Conservation (phyloP, 2,888 invertebrate genomes). For the Aleiodes testaceus region DNA sequence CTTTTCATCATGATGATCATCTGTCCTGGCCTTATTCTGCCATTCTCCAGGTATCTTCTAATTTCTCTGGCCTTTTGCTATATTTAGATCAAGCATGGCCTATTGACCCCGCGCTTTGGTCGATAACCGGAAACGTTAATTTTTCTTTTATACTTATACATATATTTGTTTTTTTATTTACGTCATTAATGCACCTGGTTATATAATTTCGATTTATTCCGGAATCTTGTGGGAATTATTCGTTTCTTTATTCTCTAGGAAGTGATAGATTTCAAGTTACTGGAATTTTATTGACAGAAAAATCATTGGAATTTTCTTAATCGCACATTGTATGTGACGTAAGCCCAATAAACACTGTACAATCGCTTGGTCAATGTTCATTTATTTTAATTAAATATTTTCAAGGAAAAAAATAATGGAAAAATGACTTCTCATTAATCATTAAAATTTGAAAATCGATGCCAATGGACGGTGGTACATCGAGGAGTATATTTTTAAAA, state of each 20-base stretch:
- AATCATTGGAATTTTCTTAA: neutral
- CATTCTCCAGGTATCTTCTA: slow-evolving; percentile 6
- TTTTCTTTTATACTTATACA: neutral
- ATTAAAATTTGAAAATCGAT: slow-evolving; percentile 28
- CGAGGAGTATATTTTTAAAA: slow-evolving; percentile 24
- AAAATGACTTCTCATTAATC: neutral
- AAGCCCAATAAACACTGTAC: neutral
- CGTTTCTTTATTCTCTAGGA: too few relatives aligned
- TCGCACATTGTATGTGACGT: neutral
- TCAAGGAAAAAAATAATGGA: neutral
- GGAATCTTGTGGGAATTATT: too few relatives aligned
- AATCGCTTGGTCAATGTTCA: neutral
- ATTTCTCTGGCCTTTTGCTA: slow-evolving; percentile 16
- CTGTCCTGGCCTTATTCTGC: neutral
- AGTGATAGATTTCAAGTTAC: neutral
- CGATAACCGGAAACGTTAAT: slow-evolving; percentile 29
- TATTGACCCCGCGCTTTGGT: slow-evolving; percentile 36
- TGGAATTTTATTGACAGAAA: neutral
- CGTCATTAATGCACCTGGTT: neutral
- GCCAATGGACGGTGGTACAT: slow-evolving; percentile 29
- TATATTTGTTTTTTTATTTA: neutral
- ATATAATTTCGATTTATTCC: neutral
- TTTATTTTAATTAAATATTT: neutral
- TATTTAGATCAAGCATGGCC: slow-evolving; percentile 25
- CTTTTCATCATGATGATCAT: slow-evolving; percentile 1